Evolutionary conservation across 2,797 vertebrate species (phyloP).

Genomic region (Phoxinus dragarum): DNA sequence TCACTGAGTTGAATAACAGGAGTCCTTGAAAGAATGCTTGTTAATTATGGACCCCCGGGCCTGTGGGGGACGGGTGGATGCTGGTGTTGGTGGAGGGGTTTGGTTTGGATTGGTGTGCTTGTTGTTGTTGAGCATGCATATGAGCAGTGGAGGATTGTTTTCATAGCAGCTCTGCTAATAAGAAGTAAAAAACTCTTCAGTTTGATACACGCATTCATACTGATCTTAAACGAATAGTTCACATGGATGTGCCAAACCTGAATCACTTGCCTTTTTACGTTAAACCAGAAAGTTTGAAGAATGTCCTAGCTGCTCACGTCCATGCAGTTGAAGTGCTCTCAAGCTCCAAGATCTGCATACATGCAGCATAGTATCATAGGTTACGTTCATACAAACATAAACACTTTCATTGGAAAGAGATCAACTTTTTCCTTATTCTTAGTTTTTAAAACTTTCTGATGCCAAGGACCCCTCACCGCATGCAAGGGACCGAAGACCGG

Average conservation of each 20-base stretch:
- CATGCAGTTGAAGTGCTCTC: neutral
- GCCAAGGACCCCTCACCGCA: neutral
- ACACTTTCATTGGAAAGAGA: neutral
- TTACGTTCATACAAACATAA: neutral
- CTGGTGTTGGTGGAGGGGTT: conserved; percentile 22
- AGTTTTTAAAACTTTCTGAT: neutral
- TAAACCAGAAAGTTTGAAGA: neutral
- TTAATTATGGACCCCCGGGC: conserved; percentile 47
- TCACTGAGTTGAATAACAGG: conserved; percentile 58
- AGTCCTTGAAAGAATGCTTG: conserved; percentile 56
- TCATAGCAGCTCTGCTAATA: neutral
- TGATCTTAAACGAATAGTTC: neutral
- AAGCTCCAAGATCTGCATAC: neutral
- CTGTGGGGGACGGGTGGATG: conserved; percentile 25
- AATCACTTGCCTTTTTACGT: neutral
- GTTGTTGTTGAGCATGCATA: conserved; percentile 25
- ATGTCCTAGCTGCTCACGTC: neutral
- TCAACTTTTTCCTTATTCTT: neutral
- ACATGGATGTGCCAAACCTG: neutral
- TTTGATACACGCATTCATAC: neutral
- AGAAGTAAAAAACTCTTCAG: conserved; percentile 13
- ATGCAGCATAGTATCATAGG: neutral
- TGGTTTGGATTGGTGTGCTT: conserved; percentile 39
- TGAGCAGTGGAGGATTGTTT: conserved; percentile 25
- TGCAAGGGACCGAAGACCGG: neutral